Conservation (phyloP, 2,888 invertebrate genomes). For the Pilophorus perplexus region DNA sequence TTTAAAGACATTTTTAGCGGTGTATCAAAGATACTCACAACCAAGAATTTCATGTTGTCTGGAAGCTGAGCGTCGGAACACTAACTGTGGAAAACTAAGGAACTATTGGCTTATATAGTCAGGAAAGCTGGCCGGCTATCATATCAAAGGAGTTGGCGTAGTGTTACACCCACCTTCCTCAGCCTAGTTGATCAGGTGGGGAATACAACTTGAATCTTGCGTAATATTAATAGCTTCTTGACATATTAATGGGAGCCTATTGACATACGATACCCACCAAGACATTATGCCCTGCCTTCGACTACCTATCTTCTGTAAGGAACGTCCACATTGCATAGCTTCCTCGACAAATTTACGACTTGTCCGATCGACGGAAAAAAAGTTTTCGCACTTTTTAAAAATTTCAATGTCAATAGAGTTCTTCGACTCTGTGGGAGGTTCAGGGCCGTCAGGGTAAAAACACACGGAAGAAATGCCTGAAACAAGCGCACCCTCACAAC, state of each 20-base stretch:
- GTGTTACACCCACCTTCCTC: neutral
- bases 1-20: neutral
- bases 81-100: neutral
- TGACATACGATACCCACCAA: no score
- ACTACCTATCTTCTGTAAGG: no score
- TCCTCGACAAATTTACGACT: no score
- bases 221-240: no score
- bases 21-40: neutral
- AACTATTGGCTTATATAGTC: conserved; percentile 8
- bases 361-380: no score
- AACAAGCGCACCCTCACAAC: neutral
- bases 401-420: neutral
- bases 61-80: conserved; percentile 1
- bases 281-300: no score
- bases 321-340: no score
- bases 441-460: neutral
- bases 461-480: neutral
- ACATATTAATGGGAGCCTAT: no score
- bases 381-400: no score
- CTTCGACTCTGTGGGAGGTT: neutral
- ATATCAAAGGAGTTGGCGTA: neutral
- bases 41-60: conserved; percentile 19
- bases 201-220: no score
- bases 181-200: neutral
- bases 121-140: neutral